These are phyloP conservation scores for Eulemur rufifrons DNA, from an alignment of 2,113 vertebrate genomes.

Conservation along the genomic window DNA sequence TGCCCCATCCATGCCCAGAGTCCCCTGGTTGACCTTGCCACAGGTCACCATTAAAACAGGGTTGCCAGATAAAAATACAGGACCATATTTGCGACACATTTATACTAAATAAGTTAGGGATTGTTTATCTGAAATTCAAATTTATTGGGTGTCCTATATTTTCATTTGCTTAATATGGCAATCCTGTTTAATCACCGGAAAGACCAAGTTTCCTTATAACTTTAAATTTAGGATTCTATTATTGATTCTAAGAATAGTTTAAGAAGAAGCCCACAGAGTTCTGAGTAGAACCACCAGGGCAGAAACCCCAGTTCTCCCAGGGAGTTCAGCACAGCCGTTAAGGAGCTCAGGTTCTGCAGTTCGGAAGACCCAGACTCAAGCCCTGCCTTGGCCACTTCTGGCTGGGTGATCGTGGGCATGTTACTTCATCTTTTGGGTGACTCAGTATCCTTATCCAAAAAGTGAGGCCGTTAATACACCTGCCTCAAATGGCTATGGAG, in stretches of 20 bases:
- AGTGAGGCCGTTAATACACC: neutral
- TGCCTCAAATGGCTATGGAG: neutral
- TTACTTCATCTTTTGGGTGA: neutral
- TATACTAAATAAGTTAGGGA: neutral
- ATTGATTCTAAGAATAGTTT: neutral
- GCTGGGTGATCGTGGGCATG: neutral
- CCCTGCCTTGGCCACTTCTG: neutral
- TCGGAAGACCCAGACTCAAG: neutral
- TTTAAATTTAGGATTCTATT: neutral
- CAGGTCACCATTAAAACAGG: neutral
- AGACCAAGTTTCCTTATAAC: neutral
- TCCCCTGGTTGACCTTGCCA: neutral
- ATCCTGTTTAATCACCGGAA: neutral
- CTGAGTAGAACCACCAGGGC: neutral
- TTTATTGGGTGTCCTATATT: neutral
- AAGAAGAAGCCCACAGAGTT: neutral
- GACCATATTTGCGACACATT: neutral
- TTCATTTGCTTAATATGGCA: neutral
- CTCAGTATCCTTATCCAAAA: neutral
- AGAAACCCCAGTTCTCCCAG: neutral
- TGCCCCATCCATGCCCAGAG: rapidly evolving
- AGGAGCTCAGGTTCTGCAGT: neutral
- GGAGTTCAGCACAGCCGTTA: neutral
- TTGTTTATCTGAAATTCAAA: neutral
- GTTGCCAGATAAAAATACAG: neutral